A percentile compares a stretch with the other conserved stretches of the same genome.
Conservation (phyloP, 2,113 vertebrate genomes). For the Odobenus rosmarus region DNA sequence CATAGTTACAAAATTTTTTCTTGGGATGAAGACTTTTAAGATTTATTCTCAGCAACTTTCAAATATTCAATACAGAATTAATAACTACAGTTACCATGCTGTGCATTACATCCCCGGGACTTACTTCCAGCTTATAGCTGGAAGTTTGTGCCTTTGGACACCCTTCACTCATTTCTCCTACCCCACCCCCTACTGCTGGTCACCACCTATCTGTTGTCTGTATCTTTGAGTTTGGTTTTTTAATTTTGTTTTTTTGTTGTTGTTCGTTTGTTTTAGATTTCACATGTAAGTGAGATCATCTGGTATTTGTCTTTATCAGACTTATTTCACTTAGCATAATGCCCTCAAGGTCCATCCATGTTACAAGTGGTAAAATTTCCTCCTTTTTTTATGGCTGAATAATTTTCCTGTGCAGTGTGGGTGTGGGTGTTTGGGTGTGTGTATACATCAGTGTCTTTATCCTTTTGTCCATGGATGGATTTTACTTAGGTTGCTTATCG, state of each 20-base stretch:
- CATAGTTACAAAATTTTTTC: background rate
- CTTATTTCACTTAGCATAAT: background rate
- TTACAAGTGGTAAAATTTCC: background rate
- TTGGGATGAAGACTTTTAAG: background rate
- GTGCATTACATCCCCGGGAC: background rate
- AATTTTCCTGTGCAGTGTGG: background rate
- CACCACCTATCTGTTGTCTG: background rate
- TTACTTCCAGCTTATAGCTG: background rate
- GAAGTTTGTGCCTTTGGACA: background rate
- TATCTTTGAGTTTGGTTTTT: background rate
- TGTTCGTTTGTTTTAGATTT: background rate
- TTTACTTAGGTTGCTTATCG: background rate
- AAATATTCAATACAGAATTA: background rate
- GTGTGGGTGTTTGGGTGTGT: background rate
- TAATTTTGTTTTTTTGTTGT: background rate
- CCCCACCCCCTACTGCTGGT: background rate
- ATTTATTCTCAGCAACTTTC: background rate
- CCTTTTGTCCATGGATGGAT: background rate
- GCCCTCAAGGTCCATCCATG: background rate
- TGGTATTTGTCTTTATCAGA: background rate
- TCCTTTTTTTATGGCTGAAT: background rate
- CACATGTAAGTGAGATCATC: background rate
- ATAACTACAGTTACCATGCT: background rate
- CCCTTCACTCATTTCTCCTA: background rate
- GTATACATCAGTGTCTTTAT: background rate